Conservation (phyloP, 2,113 vertebrate species). For the Nematolebias whitei region DNA sequence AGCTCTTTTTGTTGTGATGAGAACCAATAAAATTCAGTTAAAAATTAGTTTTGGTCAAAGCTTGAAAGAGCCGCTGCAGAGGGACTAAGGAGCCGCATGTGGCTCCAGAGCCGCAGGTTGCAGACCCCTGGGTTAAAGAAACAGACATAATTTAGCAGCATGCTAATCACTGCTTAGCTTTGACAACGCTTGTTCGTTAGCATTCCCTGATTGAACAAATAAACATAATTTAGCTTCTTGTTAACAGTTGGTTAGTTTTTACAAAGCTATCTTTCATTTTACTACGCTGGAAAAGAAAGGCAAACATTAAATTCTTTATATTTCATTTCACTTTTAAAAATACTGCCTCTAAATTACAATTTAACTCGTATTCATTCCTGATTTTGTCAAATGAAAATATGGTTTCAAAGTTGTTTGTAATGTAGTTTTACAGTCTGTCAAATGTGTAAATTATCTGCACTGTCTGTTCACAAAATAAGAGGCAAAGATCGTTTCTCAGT, state of each 20-base stretch:
- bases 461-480: slow-evolving; percentile 54
- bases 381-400: slow-evolving; percentile 25
- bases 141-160: too few relatives aligned
- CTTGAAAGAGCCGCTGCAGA: too few relatives aligned
- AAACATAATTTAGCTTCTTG: slow-evolving; percentile 7
- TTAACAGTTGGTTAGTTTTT: slow-evolving; percentile 5
- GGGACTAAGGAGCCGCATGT: too few relatives aligned
- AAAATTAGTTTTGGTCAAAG: too few relatives aligned
- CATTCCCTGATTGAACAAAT: slow-evolving; percentile 7
- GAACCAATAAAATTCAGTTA: too few relatives aligned
- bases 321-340: slow-evolving; percentile 32
- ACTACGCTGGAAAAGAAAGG: slow-evolving; percentile 12
- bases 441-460: slow-evolving; percentile 20
- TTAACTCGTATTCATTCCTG: slow-evolving; percentile 12
- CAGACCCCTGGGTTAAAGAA: too few relatives aligned
- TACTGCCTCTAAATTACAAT: slow-evolving; percentile 30
- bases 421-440: slow-evolving; percentile 33
- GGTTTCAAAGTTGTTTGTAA: slow-evolving; percentile 48
- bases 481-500: slow-evolving; percentile 67
- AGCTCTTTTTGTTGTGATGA: too few relatives aligned
- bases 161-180: too few relatives aligned
- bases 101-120: too few relatives aligned
- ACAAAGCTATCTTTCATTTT: not conserved
- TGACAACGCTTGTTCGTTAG: slow-evolving; percentile 6
- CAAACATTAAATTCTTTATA: slow-evolving; percentile 1